Conservation (phyloP, 2,797 vertebrate genomes). For the Melopsittacus undulatus region DNA sequence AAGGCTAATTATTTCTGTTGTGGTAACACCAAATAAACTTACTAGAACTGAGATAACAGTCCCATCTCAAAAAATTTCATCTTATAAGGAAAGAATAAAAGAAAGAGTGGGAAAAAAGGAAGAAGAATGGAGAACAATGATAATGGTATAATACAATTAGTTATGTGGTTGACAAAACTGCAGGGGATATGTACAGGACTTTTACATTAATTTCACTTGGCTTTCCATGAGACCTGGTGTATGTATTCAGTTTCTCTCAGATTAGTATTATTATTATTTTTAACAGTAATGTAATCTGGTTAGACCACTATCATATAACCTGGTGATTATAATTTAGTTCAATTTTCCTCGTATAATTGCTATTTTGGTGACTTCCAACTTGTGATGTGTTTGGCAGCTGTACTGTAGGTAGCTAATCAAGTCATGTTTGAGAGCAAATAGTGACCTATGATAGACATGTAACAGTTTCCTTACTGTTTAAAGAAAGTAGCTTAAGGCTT, state of each 20-base stretch:
- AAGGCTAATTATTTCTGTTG: neutral
- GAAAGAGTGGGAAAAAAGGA: neutral
- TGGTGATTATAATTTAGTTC: neutral
- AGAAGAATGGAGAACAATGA: neutral
- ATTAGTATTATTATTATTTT: neutral
- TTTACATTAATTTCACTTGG: neutral
- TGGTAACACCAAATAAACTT: neutral
- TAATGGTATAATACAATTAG: neutral
- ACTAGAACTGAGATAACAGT: neutral
- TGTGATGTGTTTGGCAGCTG: neutral
- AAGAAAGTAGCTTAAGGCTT: neutral
- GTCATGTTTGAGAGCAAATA: neutral
- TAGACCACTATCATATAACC: neutral
- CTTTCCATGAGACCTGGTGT: neutral
- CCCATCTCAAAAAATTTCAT: neutral
- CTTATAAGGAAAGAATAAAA: neutral
- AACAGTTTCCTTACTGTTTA: neutral
- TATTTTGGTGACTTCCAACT: neutral
- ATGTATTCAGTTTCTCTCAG: neutral
- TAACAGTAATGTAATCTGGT: neutral
- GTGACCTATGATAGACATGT: neutral
- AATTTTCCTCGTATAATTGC: neutral
- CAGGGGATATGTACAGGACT: neutral
- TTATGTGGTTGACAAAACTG: neutral
- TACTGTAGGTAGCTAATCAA: neutral